Percentiles rank a stretch among this genome's conserved stretches.
phyloP scores from a whole-genome alignment of 2,113 vertebrate species.

The Trogon surrucura region DNA sequence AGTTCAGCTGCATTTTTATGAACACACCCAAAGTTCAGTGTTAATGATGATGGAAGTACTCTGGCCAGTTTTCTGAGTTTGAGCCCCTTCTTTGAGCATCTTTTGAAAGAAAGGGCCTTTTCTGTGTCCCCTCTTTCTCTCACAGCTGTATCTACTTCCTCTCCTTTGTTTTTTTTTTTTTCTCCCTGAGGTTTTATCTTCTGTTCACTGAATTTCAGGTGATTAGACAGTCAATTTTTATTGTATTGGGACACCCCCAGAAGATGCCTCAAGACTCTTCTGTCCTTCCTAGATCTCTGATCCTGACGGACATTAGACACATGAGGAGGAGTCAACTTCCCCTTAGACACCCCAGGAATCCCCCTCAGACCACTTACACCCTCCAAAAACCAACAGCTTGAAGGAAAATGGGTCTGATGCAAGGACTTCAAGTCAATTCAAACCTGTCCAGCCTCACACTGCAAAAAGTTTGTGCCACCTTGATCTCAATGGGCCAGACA shows the following conservation, averaged over 20 bases:
- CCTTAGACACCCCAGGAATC: background rate
- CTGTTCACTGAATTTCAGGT: background rate
- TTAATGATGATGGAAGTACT: background rate
- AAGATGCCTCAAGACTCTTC: background rate
- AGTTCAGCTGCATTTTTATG: background rate
- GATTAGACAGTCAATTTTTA: background rate
- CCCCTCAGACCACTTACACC: background rate
- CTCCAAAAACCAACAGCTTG: background rate
- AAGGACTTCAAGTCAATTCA: background rate
- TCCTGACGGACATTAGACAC: background rate
- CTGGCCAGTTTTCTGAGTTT: background rate
- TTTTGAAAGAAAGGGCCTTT: background rate
- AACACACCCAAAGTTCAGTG: fast-evolving
- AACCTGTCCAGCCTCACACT: background rate
- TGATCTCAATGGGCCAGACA: background rate
- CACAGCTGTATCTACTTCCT: background rate
- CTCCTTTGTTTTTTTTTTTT: background rate
- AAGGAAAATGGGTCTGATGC: background rate
- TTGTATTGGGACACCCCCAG: background rate
- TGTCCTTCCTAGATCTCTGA: background rate
- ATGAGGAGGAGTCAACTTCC: background rate
- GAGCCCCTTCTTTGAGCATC: background rate
- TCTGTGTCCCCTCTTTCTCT: background rate
- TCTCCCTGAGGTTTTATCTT: background rate
- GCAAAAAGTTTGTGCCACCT: background rate